A percentile compares a stretch with the other conserved stretches of the same genome.
Evolutionary conservation across 2,888 invertebrate genomes (phyloP).

Genomic region (Colletes collaris): DNA sequence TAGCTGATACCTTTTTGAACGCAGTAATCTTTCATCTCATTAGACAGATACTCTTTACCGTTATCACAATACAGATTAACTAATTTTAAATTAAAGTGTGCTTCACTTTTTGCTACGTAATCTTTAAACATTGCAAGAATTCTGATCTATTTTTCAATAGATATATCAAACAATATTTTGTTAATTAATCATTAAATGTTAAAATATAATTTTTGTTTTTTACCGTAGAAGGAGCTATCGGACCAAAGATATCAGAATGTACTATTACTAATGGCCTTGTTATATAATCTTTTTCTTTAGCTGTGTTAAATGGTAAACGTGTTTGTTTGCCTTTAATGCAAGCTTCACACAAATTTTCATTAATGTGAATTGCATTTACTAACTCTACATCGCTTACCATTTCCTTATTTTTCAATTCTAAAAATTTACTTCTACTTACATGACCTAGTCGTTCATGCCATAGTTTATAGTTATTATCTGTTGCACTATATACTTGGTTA

Average conservation of each 20-base stretch:
- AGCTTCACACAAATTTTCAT: conserved; percentile 3
- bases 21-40: not conserved
- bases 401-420: conserved; percentile 14
- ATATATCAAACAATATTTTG: conserved; percentile 2
- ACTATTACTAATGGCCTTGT: conserved; percentile 12
- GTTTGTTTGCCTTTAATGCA: conserved; percentile 28
- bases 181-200: not conserved
- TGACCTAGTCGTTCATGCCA: conserved; percentile 29
- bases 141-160: conserved; percentile 6
- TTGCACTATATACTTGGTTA: not conserved
- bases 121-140: conserved; percentile 3
- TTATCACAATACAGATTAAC: not conserved
- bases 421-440: conserved; percentile 13
- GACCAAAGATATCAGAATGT: conserved; percentile 10
- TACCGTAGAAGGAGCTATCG: not conserved
- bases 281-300: conserved; percentile 2
- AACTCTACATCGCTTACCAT: not conserved
- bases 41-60: not conserved
- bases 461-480: not conserved
- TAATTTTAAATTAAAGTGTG: too few species aligned
- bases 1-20: too few species aligned
- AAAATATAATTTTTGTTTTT: conserved; percentile 5
- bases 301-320: not conserved
- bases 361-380: not conserved
- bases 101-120: conserved; percentile 1